These are phyloP conservation scores for Cyphomyrus discorhynchus DNA, from an alignment of 2,113 vertebrate species.

Conservation along the genomic window DNA sequence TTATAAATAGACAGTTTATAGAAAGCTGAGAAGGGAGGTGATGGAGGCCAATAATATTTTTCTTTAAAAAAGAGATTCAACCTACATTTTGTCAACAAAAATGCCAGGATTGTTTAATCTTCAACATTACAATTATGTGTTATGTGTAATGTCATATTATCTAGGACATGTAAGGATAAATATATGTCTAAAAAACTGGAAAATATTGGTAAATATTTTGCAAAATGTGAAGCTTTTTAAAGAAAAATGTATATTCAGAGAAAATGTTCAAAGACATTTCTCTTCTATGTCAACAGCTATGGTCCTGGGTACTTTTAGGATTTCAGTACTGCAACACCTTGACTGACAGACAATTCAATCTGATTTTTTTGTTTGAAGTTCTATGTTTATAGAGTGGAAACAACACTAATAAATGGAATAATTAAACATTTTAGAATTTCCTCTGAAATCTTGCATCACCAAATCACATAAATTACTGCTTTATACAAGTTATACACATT, in stretches of 20 bases:
- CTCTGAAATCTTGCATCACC: background rate
- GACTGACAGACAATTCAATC: background rate
- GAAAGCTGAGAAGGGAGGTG: conserved; percentile 37
- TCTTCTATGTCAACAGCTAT: background rate
- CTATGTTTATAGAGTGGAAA: background rate
- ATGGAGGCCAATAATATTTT: conserved; percentile 35
- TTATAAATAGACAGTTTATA: conserved; percentile 50
- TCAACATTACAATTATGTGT: background rate
- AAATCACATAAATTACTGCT: background rate
- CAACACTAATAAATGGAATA: background rate
- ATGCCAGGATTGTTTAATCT: background rate
- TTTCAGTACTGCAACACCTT: background rate
- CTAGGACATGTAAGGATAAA: background rate
- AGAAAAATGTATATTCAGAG: background rate
- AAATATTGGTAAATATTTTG: background rate
- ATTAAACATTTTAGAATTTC: background rate
- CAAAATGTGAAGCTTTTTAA: background rate
- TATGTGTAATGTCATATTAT: background rate
- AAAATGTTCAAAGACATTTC: background rate
- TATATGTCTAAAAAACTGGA: background rate
- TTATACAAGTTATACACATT: background rate
- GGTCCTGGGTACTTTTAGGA: background rate
- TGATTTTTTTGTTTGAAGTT: background rate
- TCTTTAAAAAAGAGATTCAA: conserved; percentile 45
- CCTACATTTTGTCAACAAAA: conserved; percentile 46